Percentiles rank a stretch among this genome's conserved stretches.
Conservation (phyloP, 2,797 vertebrate genomes). For the Caiman crocodilus region DNA sequence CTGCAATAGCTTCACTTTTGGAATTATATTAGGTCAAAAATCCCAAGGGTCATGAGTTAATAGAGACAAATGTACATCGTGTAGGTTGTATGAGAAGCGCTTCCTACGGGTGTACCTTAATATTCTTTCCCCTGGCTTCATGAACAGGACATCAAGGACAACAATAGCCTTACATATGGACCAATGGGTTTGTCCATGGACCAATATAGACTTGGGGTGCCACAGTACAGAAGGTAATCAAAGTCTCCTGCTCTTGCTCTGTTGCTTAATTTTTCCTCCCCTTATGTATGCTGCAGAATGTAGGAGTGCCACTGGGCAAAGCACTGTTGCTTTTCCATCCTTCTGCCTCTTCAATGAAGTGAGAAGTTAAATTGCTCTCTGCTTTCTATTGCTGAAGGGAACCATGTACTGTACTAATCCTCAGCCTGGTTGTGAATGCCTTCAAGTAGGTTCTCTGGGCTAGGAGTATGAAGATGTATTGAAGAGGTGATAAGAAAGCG, state of each 20-base stretch:
- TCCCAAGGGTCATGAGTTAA: too few relatives aligned
- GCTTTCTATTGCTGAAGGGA: background rate
- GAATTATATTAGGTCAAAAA: too few relatives aligned
- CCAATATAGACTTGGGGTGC: background rate
- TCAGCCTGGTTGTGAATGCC: background rate
- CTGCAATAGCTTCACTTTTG: too few relatives aligned
- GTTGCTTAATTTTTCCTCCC: background rate
- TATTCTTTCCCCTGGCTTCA: too few relatives aligned
- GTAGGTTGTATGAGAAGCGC: too few relatives aligned
- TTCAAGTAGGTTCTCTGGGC: background rate
- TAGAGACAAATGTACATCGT: too few relatives aligned
- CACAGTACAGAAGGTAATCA: background rate
- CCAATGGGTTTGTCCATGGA: background rate
- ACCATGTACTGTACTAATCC: background rate
- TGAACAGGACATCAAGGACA: too few relatives aligned
- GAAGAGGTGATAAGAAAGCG: accelerated
- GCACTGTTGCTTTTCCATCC: background rate
- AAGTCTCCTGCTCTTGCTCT: background rate
- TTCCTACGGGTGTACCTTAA: too few relatives aligned
- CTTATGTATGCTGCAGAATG: background rate
- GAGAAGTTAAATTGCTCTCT: background rate
- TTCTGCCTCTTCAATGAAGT: background rate
- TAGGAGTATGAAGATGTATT: background rate
- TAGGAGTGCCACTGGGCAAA: background rate
- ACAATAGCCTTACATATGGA: background rate